Evolutionary conservation across 2,888 invertebrate species (phyloP), one percentile per base, ranked within the genome.

Genomic region (Pelosia muscerda): DNA sequence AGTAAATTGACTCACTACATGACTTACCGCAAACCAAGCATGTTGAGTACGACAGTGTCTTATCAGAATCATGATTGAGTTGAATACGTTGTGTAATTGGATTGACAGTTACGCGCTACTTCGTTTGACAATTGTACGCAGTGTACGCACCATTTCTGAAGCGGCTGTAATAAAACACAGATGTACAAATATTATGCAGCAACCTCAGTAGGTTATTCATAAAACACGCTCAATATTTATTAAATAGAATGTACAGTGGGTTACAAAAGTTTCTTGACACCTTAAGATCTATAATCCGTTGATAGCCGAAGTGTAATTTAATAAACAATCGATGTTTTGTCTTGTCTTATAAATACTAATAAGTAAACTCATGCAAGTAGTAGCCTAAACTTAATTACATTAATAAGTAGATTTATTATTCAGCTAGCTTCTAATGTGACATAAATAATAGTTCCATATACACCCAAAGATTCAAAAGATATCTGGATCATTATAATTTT

Each of bases 91-190:
- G 26, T 42, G 66, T 25, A 56, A 66, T 31, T 61, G 42, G 23
- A 61, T 61, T 66, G 66, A 66, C 61, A 66, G 66, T 66, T 66
- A 61, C 53, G 66, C 66, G 34, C 66, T 66, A 61, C 55, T 66
- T 66, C 19, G 22, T 56, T 28, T 61, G 56, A 56, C 55, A 56
- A 66, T 55, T 60, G 60, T 23, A 55, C 22, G 54, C n/a, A 66
- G 38, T 60, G 60, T 23, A 55, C 22, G 54, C n/a, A 22, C 60
- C 38, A 61, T 55, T 61, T 55, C 38, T 55, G 34, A n/a, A n/a
- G 31, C 53, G 26, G 19, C 5, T 53, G 38, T 34, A 42, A 5
- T 60, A 54, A 23, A 23, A 22, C 25, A 54, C 11, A 4, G 15
- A 23, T n/a, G 19, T 31, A 31, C 9, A 23, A 25, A 26, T 26